These are phyloP conservation scores for Drosophila parabipectinata DNA, from an alignment of 1,140 invertebrate species.

Conservation along the genomic window DNA sequence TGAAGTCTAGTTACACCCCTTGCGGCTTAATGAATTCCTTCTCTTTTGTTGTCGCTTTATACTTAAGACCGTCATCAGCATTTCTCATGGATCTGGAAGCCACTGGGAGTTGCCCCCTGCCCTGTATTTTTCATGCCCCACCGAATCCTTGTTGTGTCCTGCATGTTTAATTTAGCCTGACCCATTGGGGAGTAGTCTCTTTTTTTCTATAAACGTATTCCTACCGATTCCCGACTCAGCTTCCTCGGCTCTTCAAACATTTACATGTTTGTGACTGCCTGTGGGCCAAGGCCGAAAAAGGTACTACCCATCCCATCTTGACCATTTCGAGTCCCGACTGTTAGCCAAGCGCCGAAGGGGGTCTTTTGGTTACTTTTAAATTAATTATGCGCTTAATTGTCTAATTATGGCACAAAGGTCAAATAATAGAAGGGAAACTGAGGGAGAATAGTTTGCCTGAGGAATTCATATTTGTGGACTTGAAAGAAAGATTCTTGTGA, in stretches of 20 bases:
- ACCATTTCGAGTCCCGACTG: conserved; percentile 6
- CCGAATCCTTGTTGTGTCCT: conserved; percentile 62
- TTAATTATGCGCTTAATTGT: conserved; percentile 78
- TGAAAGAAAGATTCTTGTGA: not conserved
- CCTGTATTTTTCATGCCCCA: conserved; percentile 62
- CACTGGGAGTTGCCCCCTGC: not conserved
- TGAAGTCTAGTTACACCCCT: not conserved
- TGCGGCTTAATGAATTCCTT: conserved; percentile 24
- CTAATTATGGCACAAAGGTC: conserved; percentile 55
- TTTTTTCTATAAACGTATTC: not conserved
- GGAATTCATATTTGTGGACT: conserved; percentile 7
- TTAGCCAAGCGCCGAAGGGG: conserved; percentile 9
- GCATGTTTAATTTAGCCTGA: conserved; percentile 67
- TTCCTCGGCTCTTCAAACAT: conserved; percentile 32
- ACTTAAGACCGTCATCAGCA: conserved; percentile 74
- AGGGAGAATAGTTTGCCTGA: conserved; percentile 14
- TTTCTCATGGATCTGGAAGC: conserved; percentile 51
- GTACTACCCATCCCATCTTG: conserved; percentile 15
- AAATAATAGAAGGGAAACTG: not conserved
- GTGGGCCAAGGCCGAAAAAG: conserved; percentile 42
- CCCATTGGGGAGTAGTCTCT: conserved; percentile 6
- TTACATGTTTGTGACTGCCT: conserved; percentile 30
- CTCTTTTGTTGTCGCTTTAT: conserved; percentile 40
- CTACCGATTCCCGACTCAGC: conserved; percentile 10
- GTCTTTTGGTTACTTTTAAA: conserved; percentile 57